Conservation (phyloP, 2,113 vertebrate genomes). For the Lanius collurio region DNA sequence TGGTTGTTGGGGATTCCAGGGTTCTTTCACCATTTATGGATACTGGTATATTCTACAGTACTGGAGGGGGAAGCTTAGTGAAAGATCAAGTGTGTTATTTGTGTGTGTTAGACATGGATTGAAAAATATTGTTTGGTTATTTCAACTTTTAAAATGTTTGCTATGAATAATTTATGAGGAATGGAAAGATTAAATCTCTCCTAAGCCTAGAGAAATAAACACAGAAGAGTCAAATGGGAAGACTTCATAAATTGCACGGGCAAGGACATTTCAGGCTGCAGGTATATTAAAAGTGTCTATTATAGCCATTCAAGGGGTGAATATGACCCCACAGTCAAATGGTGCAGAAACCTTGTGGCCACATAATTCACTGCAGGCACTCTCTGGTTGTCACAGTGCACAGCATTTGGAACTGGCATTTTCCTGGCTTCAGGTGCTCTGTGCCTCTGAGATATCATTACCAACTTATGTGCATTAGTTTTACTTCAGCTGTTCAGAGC, state of each 20-base stretch:
- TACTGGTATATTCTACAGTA: neutral
- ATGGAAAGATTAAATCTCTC: neutral
- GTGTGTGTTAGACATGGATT: neutral
- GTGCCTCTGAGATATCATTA: neutral
- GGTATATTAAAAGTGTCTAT: neutral
- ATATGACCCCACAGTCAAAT: neutral
- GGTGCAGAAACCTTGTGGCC: neutral
- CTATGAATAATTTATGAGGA: neutral
- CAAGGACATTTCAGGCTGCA: neutral
- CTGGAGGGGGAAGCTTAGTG: neutral
- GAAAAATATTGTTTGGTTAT: neutral
- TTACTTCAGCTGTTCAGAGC: neutral
- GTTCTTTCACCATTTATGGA: slow-evolving; percentile 29
- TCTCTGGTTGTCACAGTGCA: neutral
- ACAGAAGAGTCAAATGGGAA: neutral
- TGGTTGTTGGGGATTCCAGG: neutral
- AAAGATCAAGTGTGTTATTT: neutral
- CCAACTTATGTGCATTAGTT: neutral
- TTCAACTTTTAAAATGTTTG: neutral
- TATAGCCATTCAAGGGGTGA: neutral
- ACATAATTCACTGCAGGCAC: neutral
- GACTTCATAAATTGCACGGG: neutral
- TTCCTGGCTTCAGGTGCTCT: neutral
- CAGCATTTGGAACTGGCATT: neutral
- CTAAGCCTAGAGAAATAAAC: neutral